Percentiles rank a stretch among this genome's conserved stretches.
Evolutionary conservation across 1,140 invertebrate genomes (phyloP).

Genomic region (Cotesia vestalis): DNA sequence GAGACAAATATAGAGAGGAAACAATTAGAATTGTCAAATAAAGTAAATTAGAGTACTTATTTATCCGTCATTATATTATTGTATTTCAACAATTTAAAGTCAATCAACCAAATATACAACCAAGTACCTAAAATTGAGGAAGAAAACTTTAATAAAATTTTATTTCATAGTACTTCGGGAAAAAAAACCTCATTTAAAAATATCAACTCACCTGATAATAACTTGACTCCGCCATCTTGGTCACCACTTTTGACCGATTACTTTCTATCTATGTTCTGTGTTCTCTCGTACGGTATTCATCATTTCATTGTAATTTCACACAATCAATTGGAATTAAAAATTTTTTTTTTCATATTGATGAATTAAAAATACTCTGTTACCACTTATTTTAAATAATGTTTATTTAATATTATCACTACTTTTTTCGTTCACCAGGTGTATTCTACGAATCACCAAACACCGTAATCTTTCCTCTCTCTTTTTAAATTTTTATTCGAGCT

Average conservation of each 20-base stretch:
- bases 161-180: slow-evolving; percentile 19
- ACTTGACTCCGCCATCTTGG: slow-evolving; percentile 70
- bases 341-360: not conserved
- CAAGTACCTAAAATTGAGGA: too few relatives aligned
- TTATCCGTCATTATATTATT: not conserved
- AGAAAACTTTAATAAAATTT: not conserved
- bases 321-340: slow-evolving; percentile 4
- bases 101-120: not conserved
- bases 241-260: slow-evolving; percentile 49
- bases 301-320: slow-evolving; percentile 47
- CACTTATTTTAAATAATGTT: not conserved
- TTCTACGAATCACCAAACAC: slow-evolving; percentile 7
- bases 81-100: not conserved
- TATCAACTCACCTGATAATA: slow-evolving; percentile 69
- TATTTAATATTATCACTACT: not conserved
- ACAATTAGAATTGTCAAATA: not conserved
- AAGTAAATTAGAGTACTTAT: not conserved
- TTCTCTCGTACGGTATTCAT: slow-evolving; percentile 46
- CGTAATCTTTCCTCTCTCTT: not conserved
- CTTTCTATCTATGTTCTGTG: slow-evolving; percentile 61
- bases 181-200: slow-evolving; percentile 47
- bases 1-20: slow-evolving; percentile 22
- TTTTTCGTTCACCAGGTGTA: slow-evolving; percentile 17
- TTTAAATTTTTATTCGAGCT: not conserved
- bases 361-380: slow-evolving; percentile 6